These are phyloP conservation scores for Coremacera marginata DNA, from an alignment of 2,888 invertebrate species.

Conservation along the genomic window DNA sequence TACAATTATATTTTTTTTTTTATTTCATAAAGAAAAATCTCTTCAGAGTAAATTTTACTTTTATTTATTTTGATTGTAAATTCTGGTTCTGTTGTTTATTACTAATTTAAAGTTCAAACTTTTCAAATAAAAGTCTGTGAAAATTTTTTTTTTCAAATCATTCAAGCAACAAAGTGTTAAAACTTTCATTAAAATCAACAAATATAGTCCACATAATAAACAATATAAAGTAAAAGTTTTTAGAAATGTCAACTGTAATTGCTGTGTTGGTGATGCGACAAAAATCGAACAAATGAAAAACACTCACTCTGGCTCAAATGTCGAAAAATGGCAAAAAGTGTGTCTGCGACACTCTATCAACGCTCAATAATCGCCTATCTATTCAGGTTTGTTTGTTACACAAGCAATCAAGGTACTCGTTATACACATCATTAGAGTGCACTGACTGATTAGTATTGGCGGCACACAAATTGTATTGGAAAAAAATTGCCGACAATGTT, in stretches of 20 bases:
- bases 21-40: too few relatives aligned
- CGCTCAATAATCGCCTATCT: constrained; percentile 3
- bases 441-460: constrained; percentile 14
- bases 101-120: too few relatives aligned
- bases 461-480: not conserved
- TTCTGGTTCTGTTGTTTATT: too few relatives aligned
- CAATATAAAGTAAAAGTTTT: constrained; percentile 4
- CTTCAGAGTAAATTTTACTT: too few relatives aligned
- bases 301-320: constrained; percentile 9
- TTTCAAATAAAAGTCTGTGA: too few relatives aligned
- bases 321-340: constrained; percentile 13
- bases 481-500: constrained; percentile 4
- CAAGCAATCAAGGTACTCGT: not conserved
- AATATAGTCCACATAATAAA: not conserved
- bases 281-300: not conserved
- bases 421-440: not conserved
- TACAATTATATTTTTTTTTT: too few relatives aligned
- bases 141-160: too few relatives aligned
- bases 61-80: too few relatives aligned
- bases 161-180: not conserved
- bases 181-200: not conserved
- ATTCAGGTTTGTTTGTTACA: not conserved
- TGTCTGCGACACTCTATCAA: constrained; percentile 3
- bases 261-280: not conserved
- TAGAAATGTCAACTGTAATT: constrained; percentile 9